Percentiles rank a stretch among this genome's conserved stretches.
These are phyloP conservation scores for Gibbula magus DNA, from an alignment of 2,888 invertebrate species.

Conservation along the genomic window DNA sequence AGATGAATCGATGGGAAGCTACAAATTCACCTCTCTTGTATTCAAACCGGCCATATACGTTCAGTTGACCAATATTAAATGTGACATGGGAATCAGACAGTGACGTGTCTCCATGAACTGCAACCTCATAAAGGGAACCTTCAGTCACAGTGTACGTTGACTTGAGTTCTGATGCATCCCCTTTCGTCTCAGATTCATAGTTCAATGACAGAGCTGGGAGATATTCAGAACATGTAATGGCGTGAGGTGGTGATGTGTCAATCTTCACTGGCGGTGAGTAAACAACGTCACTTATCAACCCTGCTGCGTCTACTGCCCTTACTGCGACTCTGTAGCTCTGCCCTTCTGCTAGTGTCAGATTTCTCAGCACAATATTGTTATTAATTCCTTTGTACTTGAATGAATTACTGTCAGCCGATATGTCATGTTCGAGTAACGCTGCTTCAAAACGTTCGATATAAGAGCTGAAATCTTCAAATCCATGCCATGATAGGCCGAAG, in stretches of 20 bases:
- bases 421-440: slow-evolving; percentile 26
- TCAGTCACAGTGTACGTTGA: neutral
- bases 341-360: slow-evolving; percentile 30
- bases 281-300: slow-evolving; percentile 38
- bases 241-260: slow-evolving; percentile 43
- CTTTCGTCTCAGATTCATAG: neutral
- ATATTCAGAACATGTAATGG: slow-evolving; percentile 30
- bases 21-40: neutral
- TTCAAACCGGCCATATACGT: neutral
- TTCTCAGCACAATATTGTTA: slow-evolving; percentile 30
- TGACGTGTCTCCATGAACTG: neutral
- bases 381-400: slow-evolving; percentile 27
- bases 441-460: slow-evolving; percentile 38
- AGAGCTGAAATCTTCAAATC: slow-evolving; percentile 44
- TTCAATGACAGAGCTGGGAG: neutral
- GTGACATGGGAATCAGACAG: neutral
- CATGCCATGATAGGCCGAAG: slow-evolving; percentile 46
- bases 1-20: slow-evolving; percentile 7
- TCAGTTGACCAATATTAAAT: neutral
- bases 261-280: slow-evolving; percentile 34
- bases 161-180: neutral
- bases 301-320: slow-evolving; percentile 46
- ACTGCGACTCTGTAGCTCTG: slow-evolving; percentile 38
- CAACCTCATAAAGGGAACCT: neutral
- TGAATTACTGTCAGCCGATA: neutral